Conservation (phyloP, 2,888 invertebrate species). For the Dusona sp. region DNA sequence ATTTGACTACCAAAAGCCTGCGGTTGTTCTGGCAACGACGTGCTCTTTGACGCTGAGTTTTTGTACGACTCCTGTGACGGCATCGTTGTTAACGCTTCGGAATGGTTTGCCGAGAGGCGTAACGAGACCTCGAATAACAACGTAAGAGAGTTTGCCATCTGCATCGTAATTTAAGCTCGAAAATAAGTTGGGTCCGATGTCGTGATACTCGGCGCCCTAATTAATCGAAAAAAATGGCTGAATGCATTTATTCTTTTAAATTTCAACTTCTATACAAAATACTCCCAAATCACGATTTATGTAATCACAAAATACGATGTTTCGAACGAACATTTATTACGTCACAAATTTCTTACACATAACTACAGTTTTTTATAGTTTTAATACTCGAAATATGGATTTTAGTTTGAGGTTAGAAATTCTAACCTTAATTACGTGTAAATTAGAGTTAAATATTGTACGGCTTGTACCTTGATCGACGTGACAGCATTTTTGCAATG, state of each 20-base stretch:
- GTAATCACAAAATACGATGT: background rate
- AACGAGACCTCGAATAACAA: constrained; percentile 91
- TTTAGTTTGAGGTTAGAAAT: constrained; percentile 15
- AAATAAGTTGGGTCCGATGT: constrained; percentile 88
- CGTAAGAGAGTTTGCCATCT: constrained; percentile 89
- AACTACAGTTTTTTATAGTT: background rate
- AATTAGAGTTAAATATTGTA: background rate
- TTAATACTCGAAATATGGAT: background rate
- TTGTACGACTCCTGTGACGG: constrained; percentile 92
- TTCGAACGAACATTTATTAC: background rate
- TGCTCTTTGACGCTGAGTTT: constrained; percentile 93
- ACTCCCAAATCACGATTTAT: background rate
- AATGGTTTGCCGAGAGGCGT: constrained; percentile 92
- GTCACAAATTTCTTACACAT: background rate
- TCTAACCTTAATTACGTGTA: background rate
- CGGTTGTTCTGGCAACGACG: constrained; percentile 92
- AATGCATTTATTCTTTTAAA: background rate
- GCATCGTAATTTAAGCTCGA: constrained; percentile 88
- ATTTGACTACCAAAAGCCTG: constrained; percentile 90
- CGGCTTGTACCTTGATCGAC: constrained; percentile 88
- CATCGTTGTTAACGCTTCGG: constrained; percentile 90
- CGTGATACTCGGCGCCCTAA: constrained; percentile 89
- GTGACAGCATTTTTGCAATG: constrained; percentile 90
- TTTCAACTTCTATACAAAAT: background rate
- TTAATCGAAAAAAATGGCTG: background rate